phyloP scores from a whole-genome alignment of 2,888 invertebrate species.

The Griposia aprilina region DNA sequence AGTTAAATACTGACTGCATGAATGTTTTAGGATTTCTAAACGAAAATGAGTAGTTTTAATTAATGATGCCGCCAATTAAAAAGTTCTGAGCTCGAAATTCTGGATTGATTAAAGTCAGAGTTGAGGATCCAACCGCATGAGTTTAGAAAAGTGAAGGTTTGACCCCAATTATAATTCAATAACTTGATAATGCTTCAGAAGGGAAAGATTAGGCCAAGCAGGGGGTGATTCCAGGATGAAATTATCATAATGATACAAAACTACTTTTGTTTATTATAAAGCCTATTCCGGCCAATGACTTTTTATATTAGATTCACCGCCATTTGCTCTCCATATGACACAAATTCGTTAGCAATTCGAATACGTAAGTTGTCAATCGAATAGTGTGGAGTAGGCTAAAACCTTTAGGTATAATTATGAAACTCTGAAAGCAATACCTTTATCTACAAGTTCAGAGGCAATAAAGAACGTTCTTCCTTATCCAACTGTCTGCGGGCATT shows the following conservation, averaged over 20 bases:
- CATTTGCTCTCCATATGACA: not conserved
- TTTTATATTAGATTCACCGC: no score
- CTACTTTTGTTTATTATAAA: not conserved
- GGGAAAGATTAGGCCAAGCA: no score
- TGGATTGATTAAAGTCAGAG: conserved; percentile 7
- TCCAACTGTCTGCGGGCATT: not conserved
- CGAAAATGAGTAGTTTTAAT: not conserved
- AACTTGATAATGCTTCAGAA: not conserved
- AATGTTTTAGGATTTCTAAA: conserved; percentile 2
- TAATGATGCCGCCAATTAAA: conserved; percentile 35
- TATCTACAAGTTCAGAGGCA: not conserved
- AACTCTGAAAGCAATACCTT: not conserved
- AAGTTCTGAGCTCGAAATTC: conserved; percentile 19
- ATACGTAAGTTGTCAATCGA: not conserved
- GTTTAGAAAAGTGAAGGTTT: conserved; percentile 15
- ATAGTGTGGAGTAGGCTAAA: not conserved
- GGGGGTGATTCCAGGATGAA: not conserved
- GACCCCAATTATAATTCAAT: conserved; percentile 8
- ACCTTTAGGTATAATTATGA: no score
- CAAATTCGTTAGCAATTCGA: not conserved
- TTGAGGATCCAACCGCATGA: not conserved
- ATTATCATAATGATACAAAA: not conserved
- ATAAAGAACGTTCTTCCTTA: not conserved
- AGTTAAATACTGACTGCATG: not conserved
- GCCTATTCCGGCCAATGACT: not conserved